Evolutionary conservation across 2,113 vertebrate genomes (phyloP), one percentile per base, ranked within the genome.

Genomic region (Amphiprion percula): DNA sequence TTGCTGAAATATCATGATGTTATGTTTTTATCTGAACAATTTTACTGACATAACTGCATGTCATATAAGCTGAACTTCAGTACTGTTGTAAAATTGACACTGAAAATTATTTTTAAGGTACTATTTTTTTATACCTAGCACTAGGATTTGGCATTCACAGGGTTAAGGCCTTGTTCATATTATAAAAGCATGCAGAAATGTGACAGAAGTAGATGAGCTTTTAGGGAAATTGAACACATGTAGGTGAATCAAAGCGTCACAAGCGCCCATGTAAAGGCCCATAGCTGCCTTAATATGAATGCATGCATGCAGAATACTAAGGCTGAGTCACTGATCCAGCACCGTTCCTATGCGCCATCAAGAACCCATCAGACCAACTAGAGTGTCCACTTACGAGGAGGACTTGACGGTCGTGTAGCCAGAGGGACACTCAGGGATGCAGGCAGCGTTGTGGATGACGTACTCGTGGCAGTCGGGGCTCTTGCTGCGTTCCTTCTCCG

Each of bases 331-430:
- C n/a, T 56, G 74, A 87, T 74, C 72, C 68, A 62, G 50, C 62
- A 49, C 37, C 11, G 47, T 24, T 70, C 49, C 65, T 23, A 26
- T 23, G 21, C 53, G 60, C 49, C 73, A 61, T 67, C 19, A 60
- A 68, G 53, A 71, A 37, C 37, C 71, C 72, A 55, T 75, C 64
- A 73, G 77, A 68, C 33, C 19, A 7, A 21, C 49, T 23, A 1
- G 58, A 56, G 44, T 26, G 66, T 80, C 23, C 67, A 95, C 98
- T 99, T 90, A 99, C 98, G 95, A 92, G 90, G 95, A 97, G 77
- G 97, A 95, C 79, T 97, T 98, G 93, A 96, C 92, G 24, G 94
- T 97, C 14, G 94, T 95, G 94, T 97, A 99, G 0, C 98, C 98
- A 0, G 98, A 99, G 0, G 98, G 98, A 69, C 98, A 99, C 56